These are phyloP conservation scores for Drosophila niveifrons DNA, from an alignment of 2,888 invertebrate genomes.

Conservation along the genomic window DNA sequence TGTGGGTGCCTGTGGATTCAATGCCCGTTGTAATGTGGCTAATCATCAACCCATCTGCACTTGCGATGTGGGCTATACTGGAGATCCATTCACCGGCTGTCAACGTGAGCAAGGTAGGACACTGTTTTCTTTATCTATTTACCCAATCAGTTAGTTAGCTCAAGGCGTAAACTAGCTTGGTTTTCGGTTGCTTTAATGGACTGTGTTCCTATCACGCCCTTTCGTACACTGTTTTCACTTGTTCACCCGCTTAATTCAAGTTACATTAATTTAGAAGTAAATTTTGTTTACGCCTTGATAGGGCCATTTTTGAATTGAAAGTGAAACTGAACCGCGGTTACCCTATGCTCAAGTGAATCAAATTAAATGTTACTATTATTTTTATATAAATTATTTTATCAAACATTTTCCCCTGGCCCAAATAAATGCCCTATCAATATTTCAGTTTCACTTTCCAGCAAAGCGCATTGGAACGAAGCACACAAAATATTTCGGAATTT, in stretches of 20 bases:
- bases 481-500: slow-evolving; percentile 1
- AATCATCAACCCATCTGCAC: slow-evolving; percentile 86
- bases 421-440: slow-evolving; percentile 8
- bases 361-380: neutral
- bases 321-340: slow-evolving; percentile 57
- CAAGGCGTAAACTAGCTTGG: slow-evolving; percentile 73
- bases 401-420: slow-evolving; percentile 33
- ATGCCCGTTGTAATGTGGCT: slow-evolving; percentile 88
- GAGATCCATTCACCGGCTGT: slow-evolving; percentile 89
- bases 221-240: slow-evolving; percentile 22
- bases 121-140: slow-evolving; percentile 38
- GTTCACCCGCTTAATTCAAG: slow-evolving; percentile 38
- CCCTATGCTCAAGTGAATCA: neutral
- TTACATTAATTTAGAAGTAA: slow-evolving; percentile 32
- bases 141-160: slow-evolving; percentile 63
- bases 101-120: slow-evolving; percentile 86
- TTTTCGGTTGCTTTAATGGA: slow-evolving; percentile 86
- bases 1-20: slow-evolving; percentile 89
- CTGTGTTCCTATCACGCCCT: slow-evolving; percentile 19
- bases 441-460: slow-evolving; percentile 64
- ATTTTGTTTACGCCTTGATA: slow-evolving; percentile 65
- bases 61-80: slow-evolving; percentile 87
- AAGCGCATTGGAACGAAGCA: slow-evolving; percentile 68
- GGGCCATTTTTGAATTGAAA: slow-evolving; percentile 25
- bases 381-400: neutral